Evolutionary conservation across 2,797 vertebrate genomes (phyloP).

Genomic region (Serranus cabrilla): DNA sequence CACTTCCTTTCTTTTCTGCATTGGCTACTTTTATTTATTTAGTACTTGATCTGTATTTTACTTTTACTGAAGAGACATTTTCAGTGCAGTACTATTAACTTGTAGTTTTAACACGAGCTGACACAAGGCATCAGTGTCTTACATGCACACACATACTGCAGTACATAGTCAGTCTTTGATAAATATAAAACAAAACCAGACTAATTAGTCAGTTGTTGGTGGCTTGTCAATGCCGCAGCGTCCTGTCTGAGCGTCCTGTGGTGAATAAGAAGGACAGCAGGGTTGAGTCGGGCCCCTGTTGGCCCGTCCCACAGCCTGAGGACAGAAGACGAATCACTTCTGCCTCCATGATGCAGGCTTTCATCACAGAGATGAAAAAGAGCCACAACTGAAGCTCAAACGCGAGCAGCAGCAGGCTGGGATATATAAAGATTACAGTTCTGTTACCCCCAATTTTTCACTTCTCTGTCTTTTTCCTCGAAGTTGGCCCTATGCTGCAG

Average conservation of each 20-base stretch:
- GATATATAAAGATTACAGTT: neutral
- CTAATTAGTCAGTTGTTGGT: slow-evolving; percentile 27
- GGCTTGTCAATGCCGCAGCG: neutral
- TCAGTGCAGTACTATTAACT: too few relatives aligned
- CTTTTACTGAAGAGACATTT: too few relatives aligned
- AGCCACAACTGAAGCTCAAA: slow-evolving; percentile 1
- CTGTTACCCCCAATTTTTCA: neutral
- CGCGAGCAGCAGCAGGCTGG: slow-evolving; percentile 24
- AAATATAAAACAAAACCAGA: slow-evolving; percentile 26
- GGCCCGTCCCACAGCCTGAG: slow-evolving; percentile 52
- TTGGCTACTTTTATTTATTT: too few relatives aligned
- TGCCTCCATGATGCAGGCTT: slow-evolving; percentile 58
- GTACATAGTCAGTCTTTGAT: slow-evolving; percentile 17
- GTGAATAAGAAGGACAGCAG: slow-evolving; percentile 46
- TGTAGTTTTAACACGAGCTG: neutral
- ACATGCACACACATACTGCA: neutral
- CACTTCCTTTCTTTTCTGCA: too few relatives aligned
- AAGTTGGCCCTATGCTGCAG: slow-evolving; percentile 9
- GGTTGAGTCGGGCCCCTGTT: slow-evolving; percentile 27
- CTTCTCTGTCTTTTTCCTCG: neutral
- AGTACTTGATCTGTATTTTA: too few relatives aligned
- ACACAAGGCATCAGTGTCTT: neutral
- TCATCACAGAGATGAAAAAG: slow-evolving; percentile 48
- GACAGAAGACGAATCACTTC: slow-evolving; percentile 61
- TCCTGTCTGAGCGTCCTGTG: slow-evolving; percentile 34